Conservation (phyloP, 2,113 vertebrate species). For the Nerophis ophidion region DNA sequence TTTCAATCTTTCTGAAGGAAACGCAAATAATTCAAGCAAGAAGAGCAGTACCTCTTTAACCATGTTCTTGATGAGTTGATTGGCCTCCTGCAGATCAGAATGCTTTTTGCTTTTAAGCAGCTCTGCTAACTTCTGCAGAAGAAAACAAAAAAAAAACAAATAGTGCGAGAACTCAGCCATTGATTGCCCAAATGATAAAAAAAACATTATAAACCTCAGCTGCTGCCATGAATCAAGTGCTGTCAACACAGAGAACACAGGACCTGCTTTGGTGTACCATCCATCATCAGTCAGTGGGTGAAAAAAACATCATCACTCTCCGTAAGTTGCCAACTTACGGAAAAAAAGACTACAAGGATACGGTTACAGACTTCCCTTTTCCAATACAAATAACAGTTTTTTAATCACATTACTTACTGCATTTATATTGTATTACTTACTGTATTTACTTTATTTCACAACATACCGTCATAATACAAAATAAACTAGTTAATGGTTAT, state of each 20-base stretch:
- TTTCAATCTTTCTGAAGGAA: background rate
- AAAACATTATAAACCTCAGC: slow-evolving; percentile 15
- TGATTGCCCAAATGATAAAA: background rate
- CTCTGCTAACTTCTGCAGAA: slow-evolving; percentile 80
- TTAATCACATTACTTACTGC: too few relatives aligned
- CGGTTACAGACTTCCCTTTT: too few relatives aligned
- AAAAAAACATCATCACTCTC: background rate
- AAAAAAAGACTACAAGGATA: background rate
- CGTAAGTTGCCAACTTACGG: background rate
- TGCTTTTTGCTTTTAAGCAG: slow-evolving; percentile 94
- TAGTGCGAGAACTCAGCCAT: slow-evolving; percentile 17
- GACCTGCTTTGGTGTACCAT: background rate
- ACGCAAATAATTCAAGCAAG: background rate
- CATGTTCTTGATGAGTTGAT: slow-evolving; percentile 94
- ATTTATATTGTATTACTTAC: too few relatives aligned
- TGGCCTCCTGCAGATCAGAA: slow-evolving; percentile 91
- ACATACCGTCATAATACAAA: too few relatives aligned
- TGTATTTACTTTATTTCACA: too few relatives aligned
- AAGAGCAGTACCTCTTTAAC: slow-evolving; percentile 78
- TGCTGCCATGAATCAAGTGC: slow-evolving; percentile 10
- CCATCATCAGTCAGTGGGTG: background rate
- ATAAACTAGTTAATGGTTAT: too few relatives aligned
- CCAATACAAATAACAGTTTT: too few relatives aligned
- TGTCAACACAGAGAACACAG: slow-evolving; percentile 10
- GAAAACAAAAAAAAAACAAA: slow-evolving; percentile 12